Evolutionary conservation across 2,888 invertebrate genomes (phyloP), one percentile per base, ranked within the genome.

Genomic region (Lasius platythorax): DNA sequence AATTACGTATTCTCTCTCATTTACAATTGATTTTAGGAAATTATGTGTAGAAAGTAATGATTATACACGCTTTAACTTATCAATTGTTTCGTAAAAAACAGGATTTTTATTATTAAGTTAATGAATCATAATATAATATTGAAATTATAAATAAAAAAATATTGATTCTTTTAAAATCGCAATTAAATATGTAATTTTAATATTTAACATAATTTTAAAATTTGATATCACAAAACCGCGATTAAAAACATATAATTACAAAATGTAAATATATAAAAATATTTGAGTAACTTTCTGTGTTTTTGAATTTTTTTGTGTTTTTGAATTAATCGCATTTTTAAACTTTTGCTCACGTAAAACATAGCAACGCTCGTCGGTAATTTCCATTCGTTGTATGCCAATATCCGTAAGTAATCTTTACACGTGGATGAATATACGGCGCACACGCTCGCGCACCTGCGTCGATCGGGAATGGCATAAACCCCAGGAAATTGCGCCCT

Each of bases 401-500:
- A 84, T 88, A 83, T 83, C 82, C 79, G 79, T 63, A 82, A 76
- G 63, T 83, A 75, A 81, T 74, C 75, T 75, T 84, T 66, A 68
- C 76, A 72, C 82, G 79, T 83, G 86, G 86, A 87, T 81, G 84
- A 85, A 84, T 83, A 78, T 72, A 67, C 75, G 50, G 37, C n/a
- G 18, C 43, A 73, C 28, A 75, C 85, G 85, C 58, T 82, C 81
- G 79, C 87, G 79, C 85, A 88, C 84, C 89, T 89, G 90, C 74
- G 85, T 68, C 84, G 83, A 85, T 83, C 87, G 83, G 83, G 83
- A 86, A 75, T 79, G 88, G 84, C 89, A 83, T 87, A 86, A 87
- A 87, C 86, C 83, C 83, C 86, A 87, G 90, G 90, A 90, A 90
- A 90, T 90, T 90, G 87, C 86, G 82, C 90, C 90, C 89, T 70